Percentiles rank a stretch among this genome's conserved stretches.
Evolutionary conservation across 2,888 invertebrate genomes (phyloP).

Genomic region (Xylota sylvarum): DNA sequence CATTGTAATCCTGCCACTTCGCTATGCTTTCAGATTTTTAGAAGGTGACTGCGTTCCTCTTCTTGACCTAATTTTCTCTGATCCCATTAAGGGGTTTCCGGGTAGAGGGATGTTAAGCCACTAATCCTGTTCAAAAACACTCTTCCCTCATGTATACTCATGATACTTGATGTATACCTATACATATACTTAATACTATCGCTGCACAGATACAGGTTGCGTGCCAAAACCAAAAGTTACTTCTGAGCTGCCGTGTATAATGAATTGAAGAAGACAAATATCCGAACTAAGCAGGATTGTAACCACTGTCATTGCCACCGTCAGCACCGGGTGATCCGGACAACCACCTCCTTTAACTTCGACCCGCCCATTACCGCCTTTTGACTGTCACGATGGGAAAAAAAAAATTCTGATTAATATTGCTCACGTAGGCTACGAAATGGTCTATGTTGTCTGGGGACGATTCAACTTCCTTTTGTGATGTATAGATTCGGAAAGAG

Average conservation of each 20-base stretch:
- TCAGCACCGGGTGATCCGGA: conserved; percentile 9
- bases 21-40: conserved; percentile 14
- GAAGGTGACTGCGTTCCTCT: conserved; percentile 27
- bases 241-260: neutral
- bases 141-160: conserved; percentile 1
- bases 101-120: neutral
- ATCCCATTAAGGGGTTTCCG: conserved; percentile 21
- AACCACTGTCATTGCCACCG: conserved; percentile 14
- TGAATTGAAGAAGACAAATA: neutral
- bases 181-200: neutral
- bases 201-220: neutral
- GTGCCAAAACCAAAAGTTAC: neutral
- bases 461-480: conserved; percentile 5
- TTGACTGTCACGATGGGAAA: conserved; percentile 19
- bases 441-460: conserved; percentile 16
- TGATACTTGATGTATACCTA: too few species aligned
- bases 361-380: conserved; percentile 16
- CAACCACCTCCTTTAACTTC: neutral
- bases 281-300: conserved; percentile 9
- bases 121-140: conserved; percentile 5
- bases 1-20: conserved; percentile 24
- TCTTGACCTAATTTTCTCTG: conserved; percentile 43
- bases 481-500: conserved; percentile 16
- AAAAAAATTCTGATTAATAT: conserved; percentile 44
- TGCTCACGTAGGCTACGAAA: conserved; percentile 48